Base-by-base conservation (phyloP, 2,888 invertebrate genomes). In the Nomada fucata region DNA sequence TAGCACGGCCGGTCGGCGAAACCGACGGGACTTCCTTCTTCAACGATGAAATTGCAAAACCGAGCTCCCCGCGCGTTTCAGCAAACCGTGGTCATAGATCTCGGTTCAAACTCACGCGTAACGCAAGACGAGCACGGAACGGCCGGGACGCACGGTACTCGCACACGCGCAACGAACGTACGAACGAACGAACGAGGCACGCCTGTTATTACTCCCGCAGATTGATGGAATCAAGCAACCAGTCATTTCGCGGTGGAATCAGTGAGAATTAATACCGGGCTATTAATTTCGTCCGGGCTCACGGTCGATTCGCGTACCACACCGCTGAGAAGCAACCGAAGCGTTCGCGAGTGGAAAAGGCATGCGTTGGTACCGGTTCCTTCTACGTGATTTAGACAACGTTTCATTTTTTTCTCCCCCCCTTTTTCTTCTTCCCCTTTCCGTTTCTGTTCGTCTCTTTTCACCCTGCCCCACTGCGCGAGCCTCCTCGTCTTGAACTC, bases 191-290 rank as follows among this genome's bases (percentile, higher is more conserved):
- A 72, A 74, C 69, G 76, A 82, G 88, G 86, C 89, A 89, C 91
- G 90, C 87, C 92, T 92, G 92, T 92, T 93, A 92, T 92, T 92
- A 93, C 91, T 90, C 89, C 88, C 84, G 89, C 89, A 92, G 92
- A 93, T 93, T 92, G 93, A 93, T 93, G 92, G 92, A 93, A 93
- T 93, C 92, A 91, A 91, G 92, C 91, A 92, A 92, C 93, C 90
- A 90, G 93, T 93, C 89, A 93, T 93, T 93, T 93, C 91, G 90
- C 86, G 88, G 89, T 83, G 88, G 93, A 92, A 93, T 92, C 93
- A 92, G 92, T 90, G 92, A 92, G 93, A 93, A 93, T 93, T 92
- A 92, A 93, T 93, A 92, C 89, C 88, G 91, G 89, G 92, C 93
- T 93, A 93, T 93, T 93, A 93, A 93, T 93, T 92, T 92, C 92